These are phyloP conservation scores for Anagrus nilaparvatae DNA, from an alignment of 1,140 invertebrate genomes.

Conservation along the genomic window DNA sequence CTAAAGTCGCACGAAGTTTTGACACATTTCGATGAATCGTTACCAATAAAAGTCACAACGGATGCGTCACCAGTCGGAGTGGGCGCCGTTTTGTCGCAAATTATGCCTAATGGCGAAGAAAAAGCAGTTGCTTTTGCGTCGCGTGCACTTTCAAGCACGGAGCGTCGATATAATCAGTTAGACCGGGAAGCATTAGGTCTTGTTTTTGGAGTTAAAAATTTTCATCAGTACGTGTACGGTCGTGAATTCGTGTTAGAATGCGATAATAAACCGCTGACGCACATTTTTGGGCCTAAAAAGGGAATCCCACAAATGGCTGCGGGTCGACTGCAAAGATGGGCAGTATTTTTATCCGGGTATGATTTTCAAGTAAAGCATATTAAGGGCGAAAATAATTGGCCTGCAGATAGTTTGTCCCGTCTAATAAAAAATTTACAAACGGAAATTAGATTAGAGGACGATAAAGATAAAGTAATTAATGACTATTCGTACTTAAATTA, in stretches of 20 bases:
- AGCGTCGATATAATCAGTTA: background rate
- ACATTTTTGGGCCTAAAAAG: constrained; percentile 6
- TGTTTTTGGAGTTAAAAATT: constrained; percentile 27
- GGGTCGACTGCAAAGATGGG: constrained; percentile 11
- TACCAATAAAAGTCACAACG: constrained; percentile 15
- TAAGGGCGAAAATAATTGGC: constrained; percentile 4
- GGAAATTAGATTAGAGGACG: too few species aligned
- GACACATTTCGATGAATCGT: constrained; percentile 18
- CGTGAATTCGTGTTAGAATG: constrained; percentile 28
- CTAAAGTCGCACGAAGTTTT: constrained; percentile 20
- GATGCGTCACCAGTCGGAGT: constrained; percentile 15
- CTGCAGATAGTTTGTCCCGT: constrained; percentile 12
- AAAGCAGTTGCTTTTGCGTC: constrained; percentile 1
- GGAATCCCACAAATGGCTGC: constrained; percentile 11
- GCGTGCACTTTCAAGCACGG: background rate
- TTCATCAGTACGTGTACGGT: constrained; percentile 37
- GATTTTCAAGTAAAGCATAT: constrained; percentile 10
- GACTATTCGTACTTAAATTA: too few species aligned
- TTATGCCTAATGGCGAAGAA: background rate
- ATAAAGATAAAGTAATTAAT: too few species aligned
- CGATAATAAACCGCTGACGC: constrained; percentile 32
- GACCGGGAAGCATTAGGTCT: constrained; percentile 2
- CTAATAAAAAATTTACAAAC: too few species aligned
- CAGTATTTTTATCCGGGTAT: constrained; percentile 15
- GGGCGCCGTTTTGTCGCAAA: constrained; percentile 30